Percentiles rank a stretch among this genome's conserved stretches.
Evolutionary conservation across 2,797 vertebrate species (phyloP).

Genomic region (Microcaecilia unicolor): DNA sequence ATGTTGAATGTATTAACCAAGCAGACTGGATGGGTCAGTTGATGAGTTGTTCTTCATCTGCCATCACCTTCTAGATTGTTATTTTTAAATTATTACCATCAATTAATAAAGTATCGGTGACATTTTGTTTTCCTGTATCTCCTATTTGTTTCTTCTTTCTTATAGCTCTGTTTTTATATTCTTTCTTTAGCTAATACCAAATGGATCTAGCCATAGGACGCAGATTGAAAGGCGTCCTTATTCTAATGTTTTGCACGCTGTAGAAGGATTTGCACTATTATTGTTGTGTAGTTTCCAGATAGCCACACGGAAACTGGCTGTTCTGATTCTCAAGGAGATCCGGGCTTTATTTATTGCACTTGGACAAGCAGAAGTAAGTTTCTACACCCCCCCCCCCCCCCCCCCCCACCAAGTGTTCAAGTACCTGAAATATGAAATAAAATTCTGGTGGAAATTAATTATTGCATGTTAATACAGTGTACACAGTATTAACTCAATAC

Average conservation of each 20-base stretch:
- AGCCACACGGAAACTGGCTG: constrained; percentile 88
- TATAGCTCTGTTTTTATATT: background rate
- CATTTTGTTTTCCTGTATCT: no score
- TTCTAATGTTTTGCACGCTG: constrained; percentile 84
- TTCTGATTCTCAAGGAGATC: constrained; percentile 87
- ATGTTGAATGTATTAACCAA: no score
- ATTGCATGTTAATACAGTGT: background rate
- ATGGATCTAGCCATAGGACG: constrained; percentile 70
- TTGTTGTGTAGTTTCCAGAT: constrained; percentile 93
- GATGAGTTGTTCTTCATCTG: no score
- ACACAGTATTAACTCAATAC: background rate
- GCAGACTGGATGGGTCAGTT: no score
- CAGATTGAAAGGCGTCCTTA: constrained; percentile 82
- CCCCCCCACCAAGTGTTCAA: background rate
- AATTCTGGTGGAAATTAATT: background rate
- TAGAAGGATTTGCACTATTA: constrained; percentile 87
- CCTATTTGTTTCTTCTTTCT: no score
- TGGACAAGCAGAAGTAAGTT: constrained; percentile 85
- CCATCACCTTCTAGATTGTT: no score
- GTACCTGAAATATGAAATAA: constrained; percentile 2
- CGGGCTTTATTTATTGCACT: constrained; percentile 84
- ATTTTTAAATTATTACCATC: no score
- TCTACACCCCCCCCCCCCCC: no score
- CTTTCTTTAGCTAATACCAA: constrained; percentile 47
- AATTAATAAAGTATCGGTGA: no score